Evolutionary conservation across 2,797 vertebrate species (phyloP).

Genomic region (Graptemys geographica): DNA sequence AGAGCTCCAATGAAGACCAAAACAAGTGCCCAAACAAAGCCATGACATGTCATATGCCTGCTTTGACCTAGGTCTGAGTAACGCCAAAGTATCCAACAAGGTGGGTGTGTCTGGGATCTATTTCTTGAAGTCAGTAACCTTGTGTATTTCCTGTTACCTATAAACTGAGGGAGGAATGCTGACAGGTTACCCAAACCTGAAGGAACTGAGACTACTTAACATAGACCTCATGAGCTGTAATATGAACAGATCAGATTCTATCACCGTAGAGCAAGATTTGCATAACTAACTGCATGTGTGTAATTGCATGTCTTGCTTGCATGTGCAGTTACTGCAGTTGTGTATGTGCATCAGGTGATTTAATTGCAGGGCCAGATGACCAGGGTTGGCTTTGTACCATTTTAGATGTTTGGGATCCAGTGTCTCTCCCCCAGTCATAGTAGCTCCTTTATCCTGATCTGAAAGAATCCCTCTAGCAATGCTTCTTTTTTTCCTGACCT

Average conservation of each 20-base stretch:
- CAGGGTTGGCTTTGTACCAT: background rate
- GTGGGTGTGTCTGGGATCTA: background rate
- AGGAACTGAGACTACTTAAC: background rate
- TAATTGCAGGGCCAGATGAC: background rate
- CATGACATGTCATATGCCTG: too few relatives aligned
- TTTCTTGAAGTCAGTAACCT: background rate
- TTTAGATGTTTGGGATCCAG: background rate
- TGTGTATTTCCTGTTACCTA: background rate
- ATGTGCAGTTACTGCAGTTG: background rate
- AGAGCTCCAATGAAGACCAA: background rate
- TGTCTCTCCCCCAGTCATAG: background rate
- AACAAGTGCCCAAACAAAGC: too few relatives aligned
- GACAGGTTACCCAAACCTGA: background rate
- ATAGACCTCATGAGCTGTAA: background rate
- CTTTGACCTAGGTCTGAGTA: too few relatives aligned
- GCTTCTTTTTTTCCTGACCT: background rate
- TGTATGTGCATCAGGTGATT: background rate
- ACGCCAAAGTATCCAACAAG: background rate
- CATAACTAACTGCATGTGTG: background rate
- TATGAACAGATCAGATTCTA: too few relatives aligned
- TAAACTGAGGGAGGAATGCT: background rate
- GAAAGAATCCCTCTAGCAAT: background rate
- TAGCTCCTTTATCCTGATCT: background rate
- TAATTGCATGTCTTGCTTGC: background rate
- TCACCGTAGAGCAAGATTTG: background rate